A percentile compares a stretch with the other conserved stretches of the same genome.
Evolutionary conservation across 2,113 vertebrate genomes (phyloP).

Genomic region (Artemisiospiza belli): DNA sequence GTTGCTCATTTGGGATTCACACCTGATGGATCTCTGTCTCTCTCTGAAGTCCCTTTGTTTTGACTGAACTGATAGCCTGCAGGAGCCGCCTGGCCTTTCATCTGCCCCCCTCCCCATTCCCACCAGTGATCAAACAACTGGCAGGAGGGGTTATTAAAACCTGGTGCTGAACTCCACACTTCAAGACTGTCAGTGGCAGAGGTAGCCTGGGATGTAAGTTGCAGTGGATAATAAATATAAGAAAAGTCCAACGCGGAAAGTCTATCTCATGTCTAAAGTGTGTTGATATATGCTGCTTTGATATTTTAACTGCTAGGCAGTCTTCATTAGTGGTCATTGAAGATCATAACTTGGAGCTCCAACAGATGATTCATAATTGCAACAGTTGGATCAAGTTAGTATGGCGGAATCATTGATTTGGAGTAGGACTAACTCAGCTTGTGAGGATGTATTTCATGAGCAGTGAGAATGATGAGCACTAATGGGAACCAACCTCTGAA

Average conservation of each 20-base stretch:
- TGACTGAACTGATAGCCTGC: constrained; percentile 47
- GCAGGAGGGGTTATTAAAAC: constrained; percentile 59
- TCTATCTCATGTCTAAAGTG: constrained; percentile 34
- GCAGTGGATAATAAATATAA: constrained; percentile 43
- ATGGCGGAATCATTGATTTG: neutral
- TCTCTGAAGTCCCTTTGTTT: constrained; percentile 73
- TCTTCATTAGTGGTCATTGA: constrained; percentile 53
- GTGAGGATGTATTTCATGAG: constrained; percentile 50
- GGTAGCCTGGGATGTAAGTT: constrained; percentile 43
- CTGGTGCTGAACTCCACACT: neutral
- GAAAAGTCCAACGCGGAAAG: constrained; percentile 44
- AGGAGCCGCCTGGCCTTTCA: constrained; percentile 69
- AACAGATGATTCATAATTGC: constrained; percentile 52
- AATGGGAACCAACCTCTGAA: constrained; percentile 20
- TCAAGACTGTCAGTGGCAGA: neutral
- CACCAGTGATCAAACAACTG: constrained; percentile 47
- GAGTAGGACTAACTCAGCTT: neutral
- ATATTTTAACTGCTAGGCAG: constrained; percentile 65
- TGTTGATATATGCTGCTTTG: constrained; percentile 61
- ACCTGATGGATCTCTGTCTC: constrained; percentile 67
- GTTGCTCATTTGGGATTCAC: constrained; percentile 50
- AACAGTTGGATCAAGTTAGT: constrained; percentile 3
- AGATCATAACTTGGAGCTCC: neutral
- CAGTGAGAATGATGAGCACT: constrained; percentile 44
- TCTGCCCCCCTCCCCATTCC: neutral